Percentiles rank a stretch among this genome's conserved stretches.
Evolutionary conservation across 2,113 vertebrate species (phyloP).

Genomic region (Dipodomys stephensi): DNA sequence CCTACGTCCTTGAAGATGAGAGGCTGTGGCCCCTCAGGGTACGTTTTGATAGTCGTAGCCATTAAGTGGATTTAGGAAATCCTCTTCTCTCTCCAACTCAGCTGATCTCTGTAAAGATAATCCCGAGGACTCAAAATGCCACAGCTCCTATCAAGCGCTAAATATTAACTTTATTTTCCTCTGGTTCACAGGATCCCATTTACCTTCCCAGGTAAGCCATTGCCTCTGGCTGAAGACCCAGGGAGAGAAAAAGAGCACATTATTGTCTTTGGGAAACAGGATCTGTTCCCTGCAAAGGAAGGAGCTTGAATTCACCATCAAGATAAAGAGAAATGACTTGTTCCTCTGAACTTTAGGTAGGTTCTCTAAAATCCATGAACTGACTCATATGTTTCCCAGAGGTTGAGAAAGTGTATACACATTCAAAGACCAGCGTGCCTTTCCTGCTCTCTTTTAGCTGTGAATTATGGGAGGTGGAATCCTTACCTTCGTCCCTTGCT

Average conservation of each 20-base stretch:
- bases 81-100: background rate
- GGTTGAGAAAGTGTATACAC: background rate
- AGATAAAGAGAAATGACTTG: too few relatives aligned
- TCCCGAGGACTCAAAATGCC: background rate
- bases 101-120: background rate
- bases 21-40: background rate
- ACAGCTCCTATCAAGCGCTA: background rate
- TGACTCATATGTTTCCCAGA: background rate
- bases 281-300: background rate
- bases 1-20: background rate
- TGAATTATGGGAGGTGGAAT: background rate
- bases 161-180: background rate
- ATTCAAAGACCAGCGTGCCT: background rate
- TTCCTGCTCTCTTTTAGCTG: background rate
- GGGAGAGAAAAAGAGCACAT: background rate
- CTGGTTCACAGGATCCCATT: background rate
- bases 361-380: background rate
- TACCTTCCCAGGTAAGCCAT: background rate
- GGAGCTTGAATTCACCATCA: too few relatives aligned
- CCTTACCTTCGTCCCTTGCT: background rate
- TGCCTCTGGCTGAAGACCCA: background rate
- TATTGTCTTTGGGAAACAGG: background rate
- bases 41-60: background rate
- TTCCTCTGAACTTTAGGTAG: background rate
- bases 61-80: constrained; percentile 34